These are phyloP conservation scores for Cephalopachus bancanus DNA, from an alignment of 2,797 vertebrate species.

Conservation along the genomic window DNA sequence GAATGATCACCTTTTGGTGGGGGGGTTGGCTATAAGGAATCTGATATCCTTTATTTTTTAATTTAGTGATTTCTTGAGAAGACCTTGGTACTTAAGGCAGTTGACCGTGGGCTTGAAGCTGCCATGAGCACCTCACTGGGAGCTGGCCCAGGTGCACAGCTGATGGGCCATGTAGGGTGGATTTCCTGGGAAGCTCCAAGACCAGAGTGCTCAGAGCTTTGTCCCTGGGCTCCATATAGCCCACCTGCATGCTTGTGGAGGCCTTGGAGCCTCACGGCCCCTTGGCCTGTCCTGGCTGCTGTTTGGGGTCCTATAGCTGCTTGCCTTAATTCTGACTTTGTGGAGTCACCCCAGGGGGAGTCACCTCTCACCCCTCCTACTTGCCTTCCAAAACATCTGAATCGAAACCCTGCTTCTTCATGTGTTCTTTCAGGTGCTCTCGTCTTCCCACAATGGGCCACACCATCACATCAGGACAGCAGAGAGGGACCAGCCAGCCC, in stretches of 20 bases:
- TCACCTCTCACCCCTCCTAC: background rate
- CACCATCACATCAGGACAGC: too few species aligned
- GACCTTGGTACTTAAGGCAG: too few species aligned
- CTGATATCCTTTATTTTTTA: too few species aligned
- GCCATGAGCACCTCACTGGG: background rate
- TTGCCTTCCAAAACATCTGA: constrained; percentile 79
- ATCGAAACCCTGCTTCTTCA: too few species aligned
- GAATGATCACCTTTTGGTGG: too few species aligned
- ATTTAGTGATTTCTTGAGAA: too few species aligned
- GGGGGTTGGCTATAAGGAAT: too few species aligned
- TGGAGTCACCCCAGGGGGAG: background rate
- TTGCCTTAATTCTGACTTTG: background rate
- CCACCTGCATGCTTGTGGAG: background rate
- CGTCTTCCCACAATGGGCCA: too few species aligned
- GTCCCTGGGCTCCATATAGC: background rate
- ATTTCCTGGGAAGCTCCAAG: background rate
- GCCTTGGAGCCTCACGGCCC: background rate
- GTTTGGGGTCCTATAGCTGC: background rate
- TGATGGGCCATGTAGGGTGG: accelerated
- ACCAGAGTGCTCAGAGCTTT: too few species aligned
- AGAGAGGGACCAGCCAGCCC: too few species aligned
- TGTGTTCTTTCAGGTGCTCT: too few species aligned
- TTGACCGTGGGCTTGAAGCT: too few species aligned
- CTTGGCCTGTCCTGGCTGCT: background rate
- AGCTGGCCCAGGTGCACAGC: accelerated